Evolutionary conservation across 2,888 invertebrate genomes (phyloP).

Genomic region (Molorchus minor): DNA sequence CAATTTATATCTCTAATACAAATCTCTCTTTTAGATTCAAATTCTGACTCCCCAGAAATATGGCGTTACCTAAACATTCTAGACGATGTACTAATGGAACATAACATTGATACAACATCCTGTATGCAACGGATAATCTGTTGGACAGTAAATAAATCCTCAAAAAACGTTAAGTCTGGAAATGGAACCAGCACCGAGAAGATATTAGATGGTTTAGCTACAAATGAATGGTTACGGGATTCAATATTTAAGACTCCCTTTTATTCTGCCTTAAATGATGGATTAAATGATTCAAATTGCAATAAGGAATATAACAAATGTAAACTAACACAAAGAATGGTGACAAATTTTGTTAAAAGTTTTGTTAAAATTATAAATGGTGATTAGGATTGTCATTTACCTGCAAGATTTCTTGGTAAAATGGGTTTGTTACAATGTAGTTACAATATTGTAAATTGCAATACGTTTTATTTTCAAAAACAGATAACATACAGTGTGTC

Average conservation of each 20-base stretch:
- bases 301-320: slow-evolving; percentile 40
- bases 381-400: too few relatives aligned
- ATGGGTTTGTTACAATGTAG: too few relatives aligned
- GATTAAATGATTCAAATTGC: slow-evolving; percentile 51
- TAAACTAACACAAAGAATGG: slow-evolving; percentile 34
- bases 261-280: slow-evolving; percentile 65
- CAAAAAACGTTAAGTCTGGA: slow-evolving; percentile 58
- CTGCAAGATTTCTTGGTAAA: too few relatives aligned
- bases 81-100: slow-evolving; percentile 66
- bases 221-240: slow-evolving; percentile 60
- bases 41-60: slow-evolving; percentile 12
- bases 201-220: slow-evolving; percentile 64
- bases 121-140: slow-evolving; percentile 72
- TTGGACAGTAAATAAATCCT: slow-evolving; percentile 62
- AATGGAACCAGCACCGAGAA: slow-evolving; percentile 61
- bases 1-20: background rate
- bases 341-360: slow-evolving; percentile 31
- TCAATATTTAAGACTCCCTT: slow-evolving; percentile 66
- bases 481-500: too few relatives aligned
- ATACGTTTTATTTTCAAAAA: too few relatives aligned
- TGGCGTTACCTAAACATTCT: slow-evolving; percentile 48
- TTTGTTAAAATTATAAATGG: slow-evolving; percentile 18
- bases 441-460: too few relatives aligned
- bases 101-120: slow-evolving; percentile 69
- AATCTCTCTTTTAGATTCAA: slow-evolving; percentile 22